phyloP scores from a whole-genome alignment of 1,140 invertebrate genomes.

The Ceratitis capitata region DNA sequence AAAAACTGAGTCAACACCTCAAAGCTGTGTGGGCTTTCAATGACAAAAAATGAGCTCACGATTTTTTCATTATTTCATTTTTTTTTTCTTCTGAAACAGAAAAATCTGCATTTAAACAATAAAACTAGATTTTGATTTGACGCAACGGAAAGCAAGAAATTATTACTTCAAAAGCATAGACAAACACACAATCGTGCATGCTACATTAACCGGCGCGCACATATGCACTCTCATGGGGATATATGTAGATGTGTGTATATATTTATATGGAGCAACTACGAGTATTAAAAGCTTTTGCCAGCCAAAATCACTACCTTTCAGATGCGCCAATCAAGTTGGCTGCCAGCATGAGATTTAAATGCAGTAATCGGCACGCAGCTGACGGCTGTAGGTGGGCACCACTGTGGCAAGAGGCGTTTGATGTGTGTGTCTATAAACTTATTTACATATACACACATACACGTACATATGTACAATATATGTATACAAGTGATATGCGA shows the following conservation, averaged over 20 bases:
- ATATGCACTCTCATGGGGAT: too few relatives aligned
- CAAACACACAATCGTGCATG: neutral
- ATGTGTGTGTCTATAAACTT: neutral
- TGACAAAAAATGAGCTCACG: neutral
- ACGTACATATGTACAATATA: neutral
- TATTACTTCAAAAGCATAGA: constrained; percentile 2
- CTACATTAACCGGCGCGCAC: neutral
- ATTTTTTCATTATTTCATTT: neutral
- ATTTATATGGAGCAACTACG: neutral
- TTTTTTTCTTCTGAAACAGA: neutral
- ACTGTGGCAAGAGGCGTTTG: constrained; percentile 5
- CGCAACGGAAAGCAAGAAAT: neutral
- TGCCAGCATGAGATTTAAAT: neutral
- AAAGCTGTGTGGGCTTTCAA: constrained; percentile 17
- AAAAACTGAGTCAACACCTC: neutral
- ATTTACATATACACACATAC: neutral
- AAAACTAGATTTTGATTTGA: neutral
- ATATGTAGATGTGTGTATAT: too few relatives aligned
- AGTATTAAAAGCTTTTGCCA: neutral
- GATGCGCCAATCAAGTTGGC: neutral
- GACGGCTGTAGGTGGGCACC: constrained; percentile 27
- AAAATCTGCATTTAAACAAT: constrained; percentile 6
- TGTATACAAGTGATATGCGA: too few relatives aligned
- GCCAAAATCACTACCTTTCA: constrained; percentile 17
- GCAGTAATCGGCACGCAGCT: constrained; percentile 30